Percentiles rank a stretch among this genome's conserved stretches.
Conservation (phyloP, 1,140 invertebrate species). For the Lerema accius region DNA sequence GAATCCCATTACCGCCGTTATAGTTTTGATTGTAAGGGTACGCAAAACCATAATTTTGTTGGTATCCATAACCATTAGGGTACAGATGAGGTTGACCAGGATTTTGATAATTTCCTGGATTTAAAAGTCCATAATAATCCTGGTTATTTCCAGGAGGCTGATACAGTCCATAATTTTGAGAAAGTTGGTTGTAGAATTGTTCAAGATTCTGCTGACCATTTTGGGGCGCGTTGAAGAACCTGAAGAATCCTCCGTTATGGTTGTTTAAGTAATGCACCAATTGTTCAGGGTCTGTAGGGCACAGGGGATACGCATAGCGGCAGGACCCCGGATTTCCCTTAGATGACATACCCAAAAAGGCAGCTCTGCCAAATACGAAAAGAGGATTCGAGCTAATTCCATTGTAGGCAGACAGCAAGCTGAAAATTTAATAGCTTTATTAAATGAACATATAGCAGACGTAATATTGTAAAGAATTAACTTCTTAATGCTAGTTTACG, state of each 20-base stretch:
- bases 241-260: conserved; percentile 92
- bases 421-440: conserved; percentile 26
- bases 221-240: conserved; percentile 86
- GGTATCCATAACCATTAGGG: conserved; percentile 15
- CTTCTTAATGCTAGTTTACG: no score
- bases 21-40: conserved; percentile 41
- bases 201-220: conserved; percentile 52
- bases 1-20: conserved; percentile 84
- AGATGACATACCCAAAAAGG: conserved; percentile 87
- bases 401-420: conserved; percentile 73
- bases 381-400: conserved; percentile 84
- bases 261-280: conserved; percentile 92
- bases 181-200: conserved; percentile 66
- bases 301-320: conserved; percentile 86
- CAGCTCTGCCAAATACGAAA: conserved; percentile 88
- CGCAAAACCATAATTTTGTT: conserved; percentile 45
- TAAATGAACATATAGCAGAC: no score
- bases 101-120: conserved; percentile 31
- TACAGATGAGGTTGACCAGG: conserved; percentile 41
- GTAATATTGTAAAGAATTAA: no score
- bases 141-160: conserved; percentile 32
- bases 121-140: conserved; percentile 42
- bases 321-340: conserved; percentile 85
- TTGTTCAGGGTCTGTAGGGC: conserved; percentile 88
- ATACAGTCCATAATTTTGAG: conserved; percentile 47